These are phyloP conservation scores for Holothuria glaberrima DNA, from an alignment of 35 echinoderm and acorn worm species.

Conservation along the genomic window DNA sequence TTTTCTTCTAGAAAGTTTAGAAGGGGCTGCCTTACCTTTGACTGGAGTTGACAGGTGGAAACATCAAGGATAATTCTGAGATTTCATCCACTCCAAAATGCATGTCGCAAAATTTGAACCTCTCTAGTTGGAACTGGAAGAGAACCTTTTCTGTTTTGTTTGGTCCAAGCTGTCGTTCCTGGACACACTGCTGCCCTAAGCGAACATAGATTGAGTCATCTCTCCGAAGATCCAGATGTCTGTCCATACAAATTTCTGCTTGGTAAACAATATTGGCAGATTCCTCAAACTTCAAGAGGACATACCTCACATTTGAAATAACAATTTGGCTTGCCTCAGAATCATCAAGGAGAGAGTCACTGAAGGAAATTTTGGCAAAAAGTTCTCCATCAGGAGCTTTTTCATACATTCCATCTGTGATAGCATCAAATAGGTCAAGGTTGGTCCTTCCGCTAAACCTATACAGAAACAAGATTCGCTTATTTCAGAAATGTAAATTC, in stretches of 20 bases:
- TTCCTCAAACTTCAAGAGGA: slow-evolving; percentile 59
- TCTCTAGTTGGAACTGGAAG: slow-evolving; percentile 61
- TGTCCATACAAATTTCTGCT: slow-evolving; percentile 25
- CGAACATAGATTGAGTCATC: slow-evolving; percentile 26
- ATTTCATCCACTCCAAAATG: slow-evolving; percentile 58
- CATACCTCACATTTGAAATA: slow-evolving; percentile 38
- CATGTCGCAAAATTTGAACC: slow-evolving; percentile 51
- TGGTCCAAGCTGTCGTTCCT: background rate
- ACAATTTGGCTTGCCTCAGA: slow-evolving; percentile 69
- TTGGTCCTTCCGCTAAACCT: slow-evolving; percentile 54
- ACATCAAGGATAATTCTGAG: background rate
- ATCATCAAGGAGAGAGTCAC: slow-evolving; percentile 57
- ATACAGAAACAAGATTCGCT: background rate
- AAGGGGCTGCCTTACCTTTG: background rate
- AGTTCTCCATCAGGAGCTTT: slow-evolving; percentile 52
- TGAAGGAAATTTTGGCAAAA: slow-evolving; percentile 59
- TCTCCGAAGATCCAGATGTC: slow-evolving; percentile 22
- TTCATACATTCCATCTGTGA: slow-evolving; percentile 15
- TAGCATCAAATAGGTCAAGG: background rate
- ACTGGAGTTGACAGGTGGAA: background rate
- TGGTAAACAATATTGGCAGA: slow-evolving; percentile 52
- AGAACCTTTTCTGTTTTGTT: slow-evolving; percentile 6
- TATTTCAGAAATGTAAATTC: no score
- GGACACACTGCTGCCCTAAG: background rate
- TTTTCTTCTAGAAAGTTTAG: no score